phyloP scores from a whole-genome alignment of 2,113 vertebrate species.

The Periophthalmodon schlosseri region DNA sequence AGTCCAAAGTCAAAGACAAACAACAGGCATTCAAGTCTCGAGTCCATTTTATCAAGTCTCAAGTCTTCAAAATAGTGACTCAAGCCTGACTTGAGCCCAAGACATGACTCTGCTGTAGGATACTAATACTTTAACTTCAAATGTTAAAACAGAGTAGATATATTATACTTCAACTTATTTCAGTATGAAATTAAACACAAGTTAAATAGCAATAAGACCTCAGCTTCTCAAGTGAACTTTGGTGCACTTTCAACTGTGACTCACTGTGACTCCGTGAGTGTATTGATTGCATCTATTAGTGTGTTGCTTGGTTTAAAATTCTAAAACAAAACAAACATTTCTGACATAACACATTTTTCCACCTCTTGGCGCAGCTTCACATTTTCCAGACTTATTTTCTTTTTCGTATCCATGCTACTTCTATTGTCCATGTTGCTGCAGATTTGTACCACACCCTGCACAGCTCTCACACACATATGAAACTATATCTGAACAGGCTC shows the following conservation, averaged over 20 bases:
- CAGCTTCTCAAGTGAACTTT: background rate
- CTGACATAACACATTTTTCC: background rate
- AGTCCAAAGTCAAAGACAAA: too few relatives aligned
- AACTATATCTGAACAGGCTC: background rate
- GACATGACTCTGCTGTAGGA: too few relatives aligned
- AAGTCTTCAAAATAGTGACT: too few relatives aligned
- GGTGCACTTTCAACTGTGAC: background rate
- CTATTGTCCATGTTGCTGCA: background rate
- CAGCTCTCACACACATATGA: background rate
- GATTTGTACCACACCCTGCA: slow-evolving; percentile 44
- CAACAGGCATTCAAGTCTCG: too few relatives aligned
- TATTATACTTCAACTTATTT: too few relatives aligned
- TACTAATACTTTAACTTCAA: too few relatives aligned
- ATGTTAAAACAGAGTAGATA: too few relatives aligned
- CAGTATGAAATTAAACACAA: background rate
- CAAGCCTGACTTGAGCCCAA: too few relatives aligned
- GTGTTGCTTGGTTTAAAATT: background rate
- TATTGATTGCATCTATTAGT: background rate
- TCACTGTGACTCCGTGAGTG: too few relatives aligned
- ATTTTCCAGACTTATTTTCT: background rate
- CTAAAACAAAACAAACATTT: background rate
- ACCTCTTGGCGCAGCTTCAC: background rate
- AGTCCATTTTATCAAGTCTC: too few relatives aligned
- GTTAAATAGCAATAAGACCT: background rate
- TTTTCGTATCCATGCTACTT: background rate